These are phyloP conservation scores for Villa cingulata DNA, from an alignment of 2,888 invertebrate species.

Conservation along the genomic window DNA sequence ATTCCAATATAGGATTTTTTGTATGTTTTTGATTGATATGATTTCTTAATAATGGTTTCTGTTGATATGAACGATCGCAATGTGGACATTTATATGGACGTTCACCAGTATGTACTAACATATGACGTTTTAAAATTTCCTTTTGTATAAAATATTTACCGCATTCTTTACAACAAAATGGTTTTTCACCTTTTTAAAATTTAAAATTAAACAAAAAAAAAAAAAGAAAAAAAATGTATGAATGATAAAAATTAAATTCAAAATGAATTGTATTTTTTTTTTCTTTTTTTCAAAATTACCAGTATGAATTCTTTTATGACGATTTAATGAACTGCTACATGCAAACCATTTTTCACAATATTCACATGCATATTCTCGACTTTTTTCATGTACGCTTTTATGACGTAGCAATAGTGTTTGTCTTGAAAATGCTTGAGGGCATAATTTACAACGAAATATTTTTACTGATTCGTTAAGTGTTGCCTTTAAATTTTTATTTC, in stretches of 20 bases:
- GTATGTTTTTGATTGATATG: slow-evolving; percentile 47
- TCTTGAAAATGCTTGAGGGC: slow-evolving; percentile 48
- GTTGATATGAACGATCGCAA: slow-evolving; percentile 58
- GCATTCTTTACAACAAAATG: slow-evolving; percentile 43
- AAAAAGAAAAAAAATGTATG: no score
- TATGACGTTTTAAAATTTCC: slow-evolving; percentile 51
- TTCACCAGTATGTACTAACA: slow-evolving; percentile 43
- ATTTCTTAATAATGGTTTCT: slow-evolving; percentile 50
- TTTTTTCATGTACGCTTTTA: slow-evolving; percentile 46
- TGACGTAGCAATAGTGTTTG: slow-evolving; percentile 47
- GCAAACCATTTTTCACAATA: slow-evolving; percentile 54
- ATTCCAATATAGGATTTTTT: slow-evolving; percentile 41
- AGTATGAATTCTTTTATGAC: slow-evolving; percentile 57
- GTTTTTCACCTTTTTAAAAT: slow-evolving; percentile 28
- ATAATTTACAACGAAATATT: slow-evolving; percentile 38
- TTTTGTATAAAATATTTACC: slow-evolving; percentile 58
- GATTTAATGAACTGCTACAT: slow-evolving; percentile 48
- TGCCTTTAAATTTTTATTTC: background rate
- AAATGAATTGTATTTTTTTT: no score
- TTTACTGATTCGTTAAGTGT: slow-evolving; percentile 1
- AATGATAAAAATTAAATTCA: no score
- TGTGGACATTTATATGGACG: slow-evolving; percentile 52
- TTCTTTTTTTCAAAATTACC: slow-evolving; percentile 30
- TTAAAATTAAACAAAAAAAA: background rate
- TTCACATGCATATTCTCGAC: slow-evolving; percentile 40